Base-by-base conservation (phyloP, 2,888 invertebrate genomes). In the Thera britannica region DNA sequence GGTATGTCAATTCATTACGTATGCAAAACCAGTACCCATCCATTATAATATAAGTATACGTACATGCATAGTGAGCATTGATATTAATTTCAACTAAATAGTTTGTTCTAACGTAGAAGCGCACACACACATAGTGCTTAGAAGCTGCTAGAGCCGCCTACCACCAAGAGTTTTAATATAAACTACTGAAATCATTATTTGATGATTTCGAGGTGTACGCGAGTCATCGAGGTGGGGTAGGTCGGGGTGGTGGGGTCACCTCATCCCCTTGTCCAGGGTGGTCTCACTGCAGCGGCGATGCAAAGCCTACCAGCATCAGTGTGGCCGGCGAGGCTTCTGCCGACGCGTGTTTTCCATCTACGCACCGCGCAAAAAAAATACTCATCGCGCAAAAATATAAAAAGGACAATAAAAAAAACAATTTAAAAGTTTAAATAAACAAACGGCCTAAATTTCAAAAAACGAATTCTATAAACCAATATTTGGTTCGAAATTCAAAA, bases 171-270 rank as follows among this genome's bases (percentile, higher is more conserved):
- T 86, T 92, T 93, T 92, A 90, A 92, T 92, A 86, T 91, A 90
- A 90, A 90, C 88, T 88, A 85, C 85, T 85, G 86, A 91, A 92
- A 93, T 93, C 90, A 93, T 93, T 93, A 93, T 92, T 92, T 92
- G 93, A 93, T 93, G 93, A 93, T 92, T 91, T 83, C 86, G 88
- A 84, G 90, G 90, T 82, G 83, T 81, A 83, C 83, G 88, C 84
- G 89, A 83, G 82, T 87, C 87, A 87, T 87, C 84, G 88, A 90
- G 83, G 83, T 85, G 89, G 83, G 90, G 60, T 59, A 76, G 80
- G 80, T 52, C 75, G 75, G 74, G 83, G 83, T 72, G 79, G 76
- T 70, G 76, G 81, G 79, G 83, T 72, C 66, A 59, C 68, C 90
- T 79, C 90, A 86, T 83, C 78, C 91, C 88, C 60, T 55, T 9